Evolutionary conservation across 1,140 invertebrate species (phyloP).

Genomic region (Drosophila carrolli): DNA sequence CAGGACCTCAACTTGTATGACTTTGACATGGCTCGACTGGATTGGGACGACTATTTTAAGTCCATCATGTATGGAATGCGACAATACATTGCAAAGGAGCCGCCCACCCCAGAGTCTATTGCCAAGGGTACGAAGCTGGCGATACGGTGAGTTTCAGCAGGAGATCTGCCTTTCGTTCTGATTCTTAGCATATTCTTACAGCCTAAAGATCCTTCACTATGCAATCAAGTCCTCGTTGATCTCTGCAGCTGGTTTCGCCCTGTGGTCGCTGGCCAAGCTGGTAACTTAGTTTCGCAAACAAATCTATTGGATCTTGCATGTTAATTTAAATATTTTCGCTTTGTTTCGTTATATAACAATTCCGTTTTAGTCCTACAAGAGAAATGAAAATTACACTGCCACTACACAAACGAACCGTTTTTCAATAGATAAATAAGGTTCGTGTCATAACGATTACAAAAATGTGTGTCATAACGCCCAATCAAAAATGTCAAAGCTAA

Average conservation of each 20-base stretch:
- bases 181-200: not conserved
- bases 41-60: slow-evolving; percentile 88
- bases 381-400: too few relatives aligned
- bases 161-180: not conserved
- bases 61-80: slow-evolving; percentile 87
- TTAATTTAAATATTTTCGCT: too few relatives aligned
- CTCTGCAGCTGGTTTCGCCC: not conserved
- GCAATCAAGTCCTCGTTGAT: not conserved
- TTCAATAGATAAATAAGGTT: too few relatives aligned
- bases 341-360: too few relatives aligned
- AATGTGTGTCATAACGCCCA: too few relatives aligned
- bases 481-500: too few relatives aligned
- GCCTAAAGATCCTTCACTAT: not conserved
- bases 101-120: slow-evolving; percentile 86
- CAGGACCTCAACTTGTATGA: slow-evolving; percentile 88
- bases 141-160: slow-evolving; percentile 6
- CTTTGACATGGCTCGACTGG: slow-evolving; percentile 88
- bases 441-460: too few relatives aligned
- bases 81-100: slow-evolving; percentile 89
- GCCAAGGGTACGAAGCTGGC: slow-evolving; percentile 57
- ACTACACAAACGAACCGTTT: too few relatives aligned
- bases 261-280: slow-evolving; percentile 1
- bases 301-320: too few relatives aligned
- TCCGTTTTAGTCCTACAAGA: too few relatives aligned
- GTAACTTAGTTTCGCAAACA: not conserved